Evolutionary conservation across 2,113 vertebrate genomes (phyloP).

Genomic region (Nothoprocta perdicaria): DNA sequence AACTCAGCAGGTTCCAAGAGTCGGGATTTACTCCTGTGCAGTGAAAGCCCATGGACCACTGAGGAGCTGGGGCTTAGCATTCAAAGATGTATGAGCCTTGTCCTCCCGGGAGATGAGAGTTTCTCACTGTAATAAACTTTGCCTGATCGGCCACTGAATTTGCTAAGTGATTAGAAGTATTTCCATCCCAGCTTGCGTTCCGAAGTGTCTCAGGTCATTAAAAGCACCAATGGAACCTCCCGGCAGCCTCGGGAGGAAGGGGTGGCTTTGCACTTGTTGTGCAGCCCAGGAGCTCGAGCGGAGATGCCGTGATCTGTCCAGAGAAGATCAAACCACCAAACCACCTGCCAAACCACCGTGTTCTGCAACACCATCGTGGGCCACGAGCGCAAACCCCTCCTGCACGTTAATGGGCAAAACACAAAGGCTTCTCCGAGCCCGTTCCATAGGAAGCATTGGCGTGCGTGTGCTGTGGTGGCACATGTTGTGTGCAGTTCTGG

Average conservation of each 20-base stretch:
- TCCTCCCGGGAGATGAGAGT: neutral
- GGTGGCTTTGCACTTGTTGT: neutral
- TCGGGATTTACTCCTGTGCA: neutral
- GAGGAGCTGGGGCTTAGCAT: neutral
- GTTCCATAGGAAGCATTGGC: neutral
- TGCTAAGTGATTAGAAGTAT: neutral
- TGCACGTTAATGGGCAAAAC: too few relatives aligned
- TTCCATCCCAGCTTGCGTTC: neutral
- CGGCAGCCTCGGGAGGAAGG: neutral
- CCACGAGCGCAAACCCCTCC: accelerated
- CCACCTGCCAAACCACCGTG: neutral
- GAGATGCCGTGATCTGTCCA: too few relatives aligned
- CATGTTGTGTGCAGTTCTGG: too few relatives aligned
- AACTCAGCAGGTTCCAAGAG: neutral
- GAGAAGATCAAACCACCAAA: neutral
- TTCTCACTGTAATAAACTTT: neutral
- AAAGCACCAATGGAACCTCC: constrained; percentile 17
- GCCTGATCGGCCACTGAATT: neutral
- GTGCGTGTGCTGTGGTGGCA: neutral
- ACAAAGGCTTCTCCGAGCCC: neutral
- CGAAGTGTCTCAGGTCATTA: neutral
- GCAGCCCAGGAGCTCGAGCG: neutral
- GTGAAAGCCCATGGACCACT: neutral
- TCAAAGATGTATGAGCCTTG: neutral
- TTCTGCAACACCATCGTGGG: neutral